phyloP scores from a whole-genome alignment of 2,113 vertebrate species.

The Bambusicola thoracicus region DNA sequence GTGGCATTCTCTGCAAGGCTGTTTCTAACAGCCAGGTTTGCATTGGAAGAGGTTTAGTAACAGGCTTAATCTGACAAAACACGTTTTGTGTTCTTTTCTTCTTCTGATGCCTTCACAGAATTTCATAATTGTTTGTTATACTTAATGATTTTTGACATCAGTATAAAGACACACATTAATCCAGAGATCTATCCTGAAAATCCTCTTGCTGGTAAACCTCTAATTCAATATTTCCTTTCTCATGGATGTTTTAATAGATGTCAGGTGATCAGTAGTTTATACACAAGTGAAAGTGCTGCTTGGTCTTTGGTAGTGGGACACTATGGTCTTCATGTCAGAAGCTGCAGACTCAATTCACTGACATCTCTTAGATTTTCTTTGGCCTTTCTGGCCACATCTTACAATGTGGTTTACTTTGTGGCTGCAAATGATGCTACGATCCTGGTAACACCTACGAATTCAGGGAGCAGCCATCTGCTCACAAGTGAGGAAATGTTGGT shows the following conservation, averaged over 20 bases:
- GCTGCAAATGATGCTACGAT: accelerated
- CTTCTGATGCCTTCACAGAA: background rate
- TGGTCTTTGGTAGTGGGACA: accelerated
- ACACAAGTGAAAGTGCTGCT: background rate
- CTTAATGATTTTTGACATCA: background rate
- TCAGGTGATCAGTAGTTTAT: background rate
- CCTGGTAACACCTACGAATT: background rate
- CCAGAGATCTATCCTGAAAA: background rate
- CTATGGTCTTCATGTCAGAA: background rate
- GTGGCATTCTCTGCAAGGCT: accelerated
- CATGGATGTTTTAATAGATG: background rate
- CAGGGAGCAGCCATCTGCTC: background rate
- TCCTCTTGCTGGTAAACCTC: background rate
- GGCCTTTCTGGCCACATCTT: background rate
- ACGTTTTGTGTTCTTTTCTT: accelerated
- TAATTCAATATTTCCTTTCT: background rate
- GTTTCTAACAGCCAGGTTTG: background rate
- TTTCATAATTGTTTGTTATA: background rate
- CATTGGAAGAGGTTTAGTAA: too few relatives aligned
- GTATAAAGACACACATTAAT: background rate
- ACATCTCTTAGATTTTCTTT: background rate
- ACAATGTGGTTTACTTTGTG: background rate
- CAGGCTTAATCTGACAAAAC: background rate
- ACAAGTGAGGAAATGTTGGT: accelerated
- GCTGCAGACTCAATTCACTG: background rate